Percentiles rank a stretch among this genome's conserved stretches.
These are phyloP conservation scores for Probaryconus sp. DNA, from an alignment of 1,140 invertebrate species.

Conservation along the genomic window DNA sequence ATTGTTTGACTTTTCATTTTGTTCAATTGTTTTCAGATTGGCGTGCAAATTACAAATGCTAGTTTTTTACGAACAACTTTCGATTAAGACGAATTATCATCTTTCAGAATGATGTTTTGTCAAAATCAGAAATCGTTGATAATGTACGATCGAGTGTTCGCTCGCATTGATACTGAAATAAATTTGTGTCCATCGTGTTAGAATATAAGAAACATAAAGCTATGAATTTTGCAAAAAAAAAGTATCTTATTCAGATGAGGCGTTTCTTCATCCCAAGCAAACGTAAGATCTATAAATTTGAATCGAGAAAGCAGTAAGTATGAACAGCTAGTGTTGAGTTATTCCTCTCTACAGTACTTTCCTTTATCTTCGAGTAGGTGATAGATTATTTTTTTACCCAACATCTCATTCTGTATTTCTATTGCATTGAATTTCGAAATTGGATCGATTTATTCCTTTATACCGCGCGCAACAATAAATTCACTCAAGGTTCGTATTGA, in stretches of 20 bases:
- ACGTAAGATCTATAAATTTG: constrained; percentile 23
- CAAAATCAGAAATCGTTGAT: too few relatives aligned
- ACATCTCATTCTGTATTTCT: not conserved
- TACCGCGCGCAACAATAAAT: too few relatives aligned
- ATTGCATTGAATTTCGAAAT: not conserved
- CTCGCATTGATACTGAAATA: too few relatives aligned
- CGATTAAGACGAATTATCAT: too few relatives aligned
- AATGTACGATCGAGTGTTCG: too few relatives aligned
- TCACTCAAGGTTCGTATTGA: too few relatives aligned
- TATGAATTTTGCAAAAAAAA: not conserved
- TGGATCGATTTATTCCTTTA: not conserved
- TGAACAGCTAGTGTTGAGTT: constrained; percentile 14
- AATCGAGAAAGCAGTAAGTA: constrained; percentile 13
- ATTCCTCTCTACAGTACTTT: constrained; percentile 18
- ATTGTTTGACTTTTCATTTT: too few relatives aligned
- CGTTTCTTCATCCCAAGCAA: not conserved
- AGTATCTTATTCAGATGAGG: not conserved
- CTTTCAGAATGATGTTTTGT: too few relatives aligned
- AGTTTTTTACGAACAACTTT: too few relatives aligned
- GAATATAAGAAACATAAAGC: constrained; percentile 1
- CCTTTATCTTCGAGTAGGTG: constrained; percentile 8
- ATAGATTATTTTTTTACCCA: constrained; percentile 12
- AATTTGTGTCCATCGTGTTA: too few relatives aligned
- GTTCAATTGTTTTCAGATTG: too few relatives aligned
- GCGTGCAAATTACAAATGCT: too few relatives aligned